phyloP scores from a whole-genome alignment of 2,888 invertebrate genomes.

The Punctoribates punctum region DNA sequence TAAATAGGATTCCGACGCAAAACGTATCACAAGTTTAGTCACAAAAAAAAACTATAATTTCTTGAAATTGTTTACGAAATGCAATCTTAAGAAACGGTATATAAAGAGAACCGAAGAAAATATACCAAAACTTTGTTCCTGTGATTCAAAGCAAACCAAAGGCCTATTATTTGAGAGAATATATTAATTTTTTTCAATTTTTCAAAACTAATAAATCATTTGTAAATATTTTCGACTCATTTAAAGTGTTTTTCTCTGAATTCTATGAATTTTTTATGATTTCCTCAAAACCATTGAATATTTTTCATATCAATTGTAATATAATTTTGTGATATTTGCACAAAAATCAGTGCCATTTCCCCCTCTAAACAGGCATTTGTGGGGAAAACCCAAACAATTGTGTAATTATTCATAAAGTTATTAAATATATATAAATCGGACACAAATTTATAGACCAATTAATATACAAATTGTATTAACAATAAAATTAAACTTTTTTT shows the following conservation, averaged over 20 bases:
- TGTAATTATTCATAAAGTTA: too few relatives aligned
- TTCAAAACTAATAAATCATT: not conserved
- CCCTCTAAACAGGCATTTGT: too few relatives aligned
- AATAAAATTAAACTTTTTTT: not conserved
- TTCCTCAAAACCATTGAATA: not conserved
- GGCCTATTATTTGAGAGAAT: not conserved
- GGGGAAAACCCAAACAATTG: too few relatives aligned
- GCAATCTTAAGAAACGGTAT: not conserved
- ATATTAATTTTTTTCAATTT: not conserved
- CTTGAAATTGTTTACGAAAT: not conserved
- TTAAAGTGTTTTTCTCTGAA: not conserved
- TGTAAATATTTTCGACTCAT: not conserved
- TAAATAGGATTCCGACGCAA: not conserved
- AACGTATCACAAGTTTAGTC: conserved; percentile 32
- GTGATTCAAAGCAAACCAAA: conserved; percentile 15
- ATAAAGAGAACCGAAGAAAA: too few relatives aligned
- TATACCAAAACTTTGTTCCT: conserved; percentile 7
- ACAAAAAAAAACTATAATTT: not conserved
- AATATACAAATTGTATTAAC: conserved; percentile 1
- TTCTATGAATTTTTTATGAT: not conserved
- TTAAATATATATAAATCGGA: not conserved
- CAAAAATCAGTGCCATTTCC: conserved; percentile 9
- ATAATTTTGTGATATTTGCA: not conserved
- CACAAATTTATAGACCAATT: not conserved
- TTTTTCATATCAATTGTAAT: not conserved